Percentiles rank a stretch among this genome's conserved stretches.
Evolutionary conservation across 2,113 vertebrate species (phyloP).

Genomic region (Hymenochirus boettgeri): DNA sequence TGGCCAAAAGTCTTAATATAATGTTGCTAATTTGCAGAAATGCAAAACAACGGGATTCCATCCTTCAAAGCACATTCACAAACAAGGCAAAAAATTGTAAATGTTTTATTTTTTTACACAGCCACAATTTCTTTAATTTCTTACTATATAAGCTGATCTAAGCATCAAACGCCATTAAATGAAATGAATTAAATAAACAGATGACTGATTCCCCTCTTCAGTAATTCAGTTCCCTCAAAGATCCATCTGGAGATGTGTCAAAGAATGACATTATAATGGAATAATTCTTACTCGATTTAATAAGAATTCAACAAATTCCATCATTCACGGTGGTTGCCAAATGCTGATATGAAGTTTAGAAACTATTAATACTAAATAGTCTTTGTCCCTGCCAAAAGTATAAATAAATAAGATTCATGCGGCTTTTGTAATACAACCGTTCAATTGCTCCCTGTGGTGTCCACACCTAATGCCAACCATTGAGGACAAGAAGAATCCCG

Average conservation of each 20-base stretch:
- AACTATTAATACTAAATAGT: slow-evolving; percentile 25
- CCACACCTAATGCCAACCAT: no score
- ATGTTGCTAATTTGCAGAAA: no score
- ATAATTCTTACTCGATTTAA: slow-evolving; percentile 31
- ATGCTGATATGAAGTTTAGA: slow-evolving; percentile 28
- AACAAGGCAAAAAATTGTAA: no score
- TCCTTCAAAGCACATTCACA: no score
- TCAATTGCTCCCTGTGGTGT: no score
- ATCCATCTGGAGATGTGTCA: slow-evolving; percentile 27
- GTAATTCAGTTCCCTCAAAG: slow-evolving; percentile 30
- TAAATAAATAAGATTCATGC: not conserved
- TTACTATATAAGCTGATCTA: not conserved
- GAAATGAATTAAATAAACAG: slow-evolving; percentile 29
- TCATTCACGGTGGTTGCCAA: slow-evolving; percentile 20
- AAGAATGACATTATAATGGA: slow-evolving; percentile 37
- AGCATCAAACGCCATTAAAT: slow-evolving; percentile 17
- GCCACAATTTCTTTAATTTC: no score
- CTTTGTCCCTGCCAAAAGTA: slow-evolving; percentile 11
- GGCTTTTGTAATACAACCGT: no score
- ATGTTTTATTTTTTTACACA: no score
- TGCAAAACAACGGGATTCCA: no score
- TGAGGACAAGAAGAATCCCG: no score
- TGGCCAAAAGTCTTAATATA: no score
- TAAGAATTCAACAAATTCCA: slow-evolving; percentile 26
- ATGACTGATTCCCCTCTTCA: slow-evolving; percentile 27